These are phyloP conservation scores for Ceratotherium simum DNA, from an alignment of 2,113 vertebrate species.

Conservation along the genomic window DNA sequence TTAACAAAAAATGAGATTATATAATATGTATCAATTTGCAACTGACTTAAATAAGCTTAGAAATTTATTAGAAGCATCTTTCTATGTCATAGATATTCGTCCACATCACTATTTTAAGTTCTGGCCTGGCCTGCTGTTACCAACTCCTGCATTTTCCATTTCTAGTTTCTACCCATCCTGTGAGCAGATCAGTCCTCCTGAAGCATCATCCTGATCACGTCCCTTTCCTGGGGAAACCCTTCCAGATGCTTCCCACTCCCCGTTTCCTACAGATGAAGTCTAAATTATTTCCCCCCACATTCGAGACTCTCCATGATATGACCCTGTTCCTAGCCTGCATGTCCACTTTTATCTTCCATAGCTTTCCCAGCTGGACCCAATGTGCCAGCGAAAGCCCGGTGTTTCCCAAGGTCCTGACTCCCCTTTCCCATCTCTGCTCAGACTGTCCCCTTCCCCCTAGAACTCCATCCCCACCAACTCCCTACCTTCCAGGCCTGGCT, in stretches of 20 bases:
- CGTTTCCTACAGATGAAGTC: background rate
- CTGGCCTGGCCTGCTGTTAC: background rate
- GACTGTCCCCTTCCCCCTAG: background rate
- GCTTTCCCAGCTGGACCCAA: background rate
- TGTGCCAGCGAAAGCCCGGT: background rate
- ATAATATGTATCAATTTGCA: background rate
- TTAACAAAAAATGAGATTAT: slow-evolving; percentile 23
- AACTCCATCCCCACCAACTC: background rate
- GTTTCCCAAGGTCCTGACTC: background rate
- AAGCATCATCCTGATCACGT: background rate
- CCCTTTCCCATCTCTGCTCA: background rate
- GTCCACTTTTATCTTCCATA: background rate
- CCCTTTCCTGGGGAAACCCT: background rate
- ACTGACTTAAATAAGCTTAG: background rate
- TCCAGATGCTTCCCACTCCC: background rate
- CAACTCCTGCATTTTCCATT: background rate
- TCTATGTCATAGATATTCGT: background rate
- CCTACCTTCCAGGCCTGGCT: background rate
- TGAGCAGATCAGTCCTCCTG: background rate
- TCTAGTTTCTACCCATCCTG: background rate
- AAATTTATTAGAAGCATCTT: background rate
- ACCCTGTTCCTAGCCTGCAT: background rate
- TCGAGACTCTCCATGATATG: background rate
- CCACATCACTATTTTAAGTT: background rate
- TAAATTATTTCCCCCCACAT: background rate